Conservation (phyloP, 2,797 vertebrate species). For the Propithecus deckenii region DNA sequence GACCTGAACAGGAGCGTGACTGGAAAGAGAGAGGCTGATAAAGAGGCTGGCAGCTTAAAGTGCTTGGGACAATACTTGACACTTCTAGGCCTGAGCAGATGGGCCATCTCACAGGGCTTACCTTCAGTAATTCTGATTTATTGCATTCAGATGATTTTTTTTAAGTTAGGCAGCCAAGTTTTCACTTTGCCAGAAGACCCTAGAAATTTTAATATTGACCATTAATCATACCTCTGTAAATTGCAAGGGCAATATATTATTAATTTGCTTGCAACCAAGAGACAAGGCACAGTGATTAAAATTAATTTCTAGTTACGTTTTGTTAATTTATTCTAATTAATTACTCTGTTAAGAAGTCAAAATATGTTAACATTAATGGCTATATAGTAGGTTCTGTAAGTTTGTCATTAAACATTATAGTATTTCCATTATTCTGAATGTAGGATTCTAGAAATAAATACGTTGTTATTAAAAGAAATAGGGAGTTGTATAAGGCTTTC, state of each 20-base stretch:
- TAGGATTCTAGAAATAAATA: conserved; percentile 42
- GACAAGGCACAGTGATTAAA: conserved; percentile 77
- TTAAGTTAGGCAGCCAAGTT: conserved; percentile 70
- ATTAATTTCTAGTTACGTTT: conserved; percentile 74
- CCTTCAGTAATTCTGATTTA: conserved; percentile 84
- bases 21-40: conserved; percentile 83
- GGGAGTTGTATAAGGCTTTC: neutral
- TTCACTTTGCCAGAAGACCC: conserved; percentile 75
- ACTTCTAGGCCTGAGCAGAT: conserved; percentile 34
- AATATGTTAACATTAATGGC: conserved; percentile 62
- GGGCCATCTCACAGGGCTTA: conserved; percentile 56
- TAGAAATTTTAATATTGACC: conserved; percentile 77
- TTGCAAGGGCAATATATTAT: conserved; percentile 75
- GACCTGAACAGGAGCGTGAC: conserved; percentile 86
- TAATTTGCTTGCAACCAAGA: conserved; percentile 75
- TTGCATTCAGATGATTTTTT: conserved; percentile 77
- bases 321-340: conserved; percentile 74
- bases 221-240: conserved; percentile 83
- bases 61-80: conserved; percentile 69
- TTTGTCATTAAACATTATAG: neutral
- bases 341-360: conserved; percentile 67
- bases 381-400: conserved; percentile 41
- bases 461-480: conserved; percentile 24
- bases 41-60: conserved; percentile 77
- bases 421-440: conserved; percentile 32